These are phyloP conservation scores for Alouatta palliata DNA, from an alignment of 2,113 vertebrate species.

Conservation along the genomic window DNA sequence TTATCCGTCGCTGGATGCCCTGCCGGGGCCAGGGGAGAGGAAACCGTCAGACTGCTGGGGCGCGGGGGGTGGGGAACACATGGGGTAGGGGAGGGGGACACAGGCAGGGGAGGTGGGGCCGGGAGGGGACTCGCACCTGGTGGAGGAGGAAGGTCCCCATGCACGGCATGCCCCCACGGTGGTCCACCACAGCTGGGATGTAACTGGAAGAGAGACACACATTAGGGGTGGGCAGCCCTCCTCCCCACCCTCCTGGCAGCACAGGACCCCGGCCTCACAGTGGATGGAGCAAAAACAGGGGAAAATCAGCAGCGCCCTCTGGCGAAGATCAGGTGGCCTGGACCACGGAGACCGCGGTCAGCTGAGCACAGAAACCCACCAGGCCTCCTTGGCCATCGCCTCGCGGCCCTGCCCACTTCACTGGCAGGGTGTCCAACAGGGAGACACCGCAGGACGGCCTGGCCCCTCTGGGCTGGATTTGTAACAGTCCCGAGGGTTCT, in stretches of 20 bases:
- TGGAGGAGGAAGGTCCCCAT: slow-evolving; percentile 97
- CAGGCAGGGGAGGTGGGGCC: accelerated
- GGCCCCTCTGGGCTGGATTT: background rate
- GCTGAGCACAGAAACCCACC: background rate
- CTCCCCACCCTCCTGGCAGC: accelerated
- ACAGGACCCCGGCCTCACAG: accelerated
- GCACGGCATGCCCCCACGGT: slow-evolving; percentile 96
- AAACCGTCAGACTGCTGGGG: background rate
- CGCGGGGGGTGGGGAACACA: accelerated
- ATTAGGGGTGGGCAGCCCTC: background rate
- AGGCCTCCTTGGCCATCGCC: accelerated
- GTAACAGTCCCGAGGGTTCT: background rate
- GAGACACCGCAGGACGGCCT: accelerated
- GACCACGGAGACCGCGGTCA: accelerated
- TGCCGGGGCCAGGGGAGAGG: slow-evolving; percentile 65
- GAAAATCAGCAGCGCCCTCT: accelerated
- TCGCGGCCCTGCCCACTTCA: background rate
- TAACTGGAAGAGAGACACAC: slow-evolving; percentile 87
- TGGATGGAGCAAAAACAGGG: accelerated
- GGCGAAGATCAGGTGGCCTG: accelerated
- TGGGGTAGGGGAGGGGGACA: accelerated
- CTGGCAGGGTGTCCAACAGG: accelerated
- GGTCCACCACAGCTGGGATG: slow-evolving; percentile 96
- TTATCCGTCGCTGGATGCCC: slow-evolving; percentile 97
- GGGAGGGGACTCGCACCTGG: slow-evolving; percentile 86